A percentile compares a stretch with the other conserved stretches of the same genome.
These are phyloP conservation scores for Troilus luridus DNA, from an alignment of 2,888 invertebrate genomes.

Conservation along the genomic window DNA sequence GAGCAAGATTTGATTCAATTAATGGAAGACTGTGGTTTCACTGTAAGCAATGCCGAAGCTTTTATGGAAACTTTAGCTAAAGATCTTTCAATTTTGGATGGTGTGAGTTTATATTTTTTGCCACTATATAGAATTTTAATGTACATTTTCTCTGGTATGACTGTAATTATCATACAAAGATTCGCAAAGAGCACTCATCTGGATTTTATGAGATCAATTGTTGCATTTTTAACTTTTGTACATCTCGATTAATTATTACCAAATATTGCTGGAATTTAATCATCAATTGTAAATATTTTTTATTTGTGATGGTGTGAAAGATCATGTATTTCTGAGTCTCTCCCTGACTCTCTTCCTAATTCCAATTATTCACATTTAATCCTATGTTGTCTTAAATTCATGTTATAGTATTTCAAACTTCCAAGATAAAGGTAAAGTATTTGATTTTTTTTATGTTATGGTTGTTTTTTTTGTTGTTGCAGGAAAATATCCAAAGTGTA, in stretches of 20 bases:
- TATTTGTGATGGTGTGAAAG: no score
- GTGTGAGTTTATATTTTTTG: slow-evolving; percentile 72
- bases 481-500: slow-evolving; percentile 92
- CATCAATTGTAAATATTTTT: no score
- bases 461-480: slow-evolving; percentile 62
- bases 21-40: slow-evolving; percentile 87
- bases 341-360: no score
- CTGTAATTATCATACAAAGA: no score
- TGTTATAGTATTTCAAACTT: not conserved
- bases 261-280: no score
- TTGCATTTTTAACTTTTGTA: no score
- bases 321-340: no score
- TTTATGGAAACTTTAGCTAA: slow-evolving; percentile 83
- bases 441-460: not conserved
- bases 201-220: no score
- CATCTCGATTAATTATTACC: no score
- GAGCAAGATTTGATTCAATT: slow-evolving; percentile 87
- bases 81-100: slow-evolving; percentile 88
- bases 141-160: not conserved
- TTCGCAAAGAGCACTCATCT: no score
- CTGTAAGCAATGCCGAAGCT: slow-evolving; percentile 80
- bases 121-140: not conserved
- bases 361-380: not conserved
- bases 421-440: slow-evolving; percentile 43
- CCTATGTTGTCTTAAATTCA: not conserved